Base-by-base conservation (phyloP, 2,888 invertebrate species). In the Limnephilus rhombicus region DNA sequence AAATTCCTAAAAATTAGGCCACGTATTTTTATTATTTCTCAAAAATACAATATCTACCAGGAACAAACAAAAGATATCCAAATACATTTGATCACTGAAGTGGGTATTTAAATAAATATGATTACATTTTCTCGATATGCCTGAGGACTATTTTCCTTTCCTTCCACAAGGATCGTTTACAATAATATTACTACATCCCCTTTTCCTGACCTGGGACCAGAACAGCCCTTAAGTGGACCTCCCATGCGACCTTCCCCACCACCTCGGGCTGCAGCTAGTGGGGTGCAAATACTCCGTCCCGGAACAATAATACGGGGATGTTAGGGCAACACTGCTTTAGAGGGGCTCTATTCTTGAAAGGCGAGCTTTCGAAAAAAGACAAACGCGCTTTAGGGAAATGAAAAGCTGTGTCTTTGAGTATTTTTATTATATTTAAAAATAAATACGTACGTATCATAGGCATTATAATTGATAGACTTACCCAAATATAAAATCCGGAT, bases 131-230 rank as follows among this genome's bases (percentile, higher is more conserved):
- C 24, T 68, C 68, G 24, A 68, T 68, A 68, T 68, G 24, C 68
- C n/a, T 2, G 68, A 68, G 68, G 68, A 5, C 68, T 24, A 68
- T 68, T 68, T 53, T 68, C 24, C 68, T 68, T 68, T n/a, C 68
- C 9, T 68, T 68, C 68, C 18, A 13, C 9, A 34, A 82, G 34
- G 82, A 34, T 68, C 68, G 68, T 31, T 82, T 18, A 31, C 82
- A 13, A 31, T 82, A 34, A 82, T 31, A 34, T 34, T 31, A 82
- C 31, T 82, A 82, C 34, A 34, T 18, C 82, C 31, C 31, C 18
- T 34, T 34, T 82, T 82, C 82, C 82, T 82, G 82, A 82, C 82
- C 82, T 34, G 82, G 34, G 82, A 82, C 34, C 34, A 31, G 31
- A 31, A 82, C 15, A 18, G 13, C 82, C 82, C 82, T 82, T 31